Percentiles rank a stretch among this genome's conserved stretches.
Conservation (phyloP, 1,140 invertebrate genomes). For the Sogatella furcifera region DNA sequence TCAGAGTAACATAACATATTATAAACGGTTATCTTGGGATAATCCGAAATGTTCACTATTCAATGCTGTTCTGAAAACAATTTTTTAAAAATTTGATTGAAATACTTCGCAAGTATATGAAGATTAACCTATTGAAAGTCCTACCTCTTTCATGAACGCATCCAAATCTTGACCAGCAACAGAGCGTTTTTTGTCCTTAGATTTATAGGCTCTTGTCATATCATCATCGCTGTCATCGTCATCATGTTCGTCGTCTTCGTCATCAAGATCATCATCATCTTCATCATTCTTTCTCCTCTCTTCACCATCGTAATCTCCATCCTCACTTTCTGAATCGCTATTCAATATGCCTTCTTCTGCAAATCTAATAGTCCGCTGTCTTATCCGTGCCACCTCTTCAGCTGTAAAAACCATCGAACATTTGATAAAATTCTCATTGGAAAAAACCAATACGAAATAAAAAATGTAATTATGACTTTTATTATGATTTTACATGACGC, state of each 20-base stretch:
- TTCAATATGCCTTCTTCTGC: conserved; percentile 23
- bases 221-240: conserved; percentile 40
- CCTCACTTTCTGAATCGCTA: too few species aligned
- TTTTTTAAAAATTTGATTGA: too few species aligned
- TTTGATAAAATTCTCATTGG: too few species aligned
- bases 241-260: conserved; percentile 26
- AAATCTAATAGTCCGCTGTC: conserved; percentile 19
- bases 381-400: neutral
- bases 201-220: conserved; percentile 47
- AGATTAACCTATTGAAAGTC: neutral
- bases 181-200: conserved; percentile 74
- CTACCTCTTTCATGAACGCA: conserved; percentile 73
- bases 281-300: conserved; percentile 24
- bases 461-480: too few species aligned
- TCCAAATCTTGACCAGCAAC: conserved; percentile 85
- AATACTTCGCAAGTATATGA: too few species aligned
- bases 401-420: conserved; percentile 3
- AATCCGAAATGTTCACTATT: too few species aligned
- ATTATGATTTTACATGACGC: too few species aligned
- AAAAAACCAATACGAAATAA: too few species aligned
- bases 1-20: too few species aligned
- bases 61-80: too few species aligned
- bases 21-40: too few species aligned
- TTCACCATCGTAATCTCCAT: neutral
- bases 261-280: conserved; percentile 21